Evolutionary conservation across 2,797 vertebrate species (phyloP).

Genomic region (Bufotes viridis): DNA sequence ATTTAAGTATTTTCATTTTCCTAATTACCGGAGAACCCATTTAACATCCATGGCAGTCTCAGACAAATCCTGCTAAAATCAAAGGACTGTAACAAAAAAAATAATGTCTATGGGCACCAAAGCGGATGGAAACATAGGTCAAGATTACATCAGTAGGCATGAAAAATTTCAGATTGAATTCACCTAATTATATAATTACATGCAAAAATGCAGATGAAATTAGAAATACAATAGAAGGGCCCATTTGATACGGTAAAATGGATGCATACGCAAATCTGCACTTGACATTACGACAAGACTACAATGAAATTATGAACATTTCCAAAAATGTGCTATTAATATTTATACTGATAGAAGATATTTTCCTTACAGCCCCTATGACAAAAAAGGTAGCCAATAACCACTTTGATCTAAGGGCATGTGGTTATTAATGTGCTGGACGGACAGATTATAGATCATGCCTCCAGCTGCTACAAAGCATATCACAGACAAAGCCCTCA

Average conservation of each 20-base stretch:
- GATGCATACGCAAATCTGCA: neutral
- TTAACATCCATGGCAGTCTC: neutral
- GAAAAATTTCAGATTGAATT: neutral
- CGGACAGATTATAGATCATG: slow-evolving; percentile 46
- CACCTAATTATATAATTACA: neutral
- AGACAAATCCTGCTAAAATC: neutral
- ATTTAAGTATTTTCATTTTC: too few species aligned
- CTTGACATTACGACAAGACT: neutral
- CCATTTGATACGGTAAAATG: neutral
- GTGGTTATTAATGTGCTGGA: slow-evolving; percentile 41
- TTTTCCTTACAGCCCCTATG: slow-evolving; percentile 40
- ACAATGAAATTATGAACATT: neutral
- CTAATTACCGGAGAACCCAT: too few species aligned
- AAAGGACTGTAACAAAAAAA: neutral
- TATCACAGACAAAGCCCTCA: slow-evolving; percentile 62
- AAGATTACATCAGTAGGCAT: neutral
- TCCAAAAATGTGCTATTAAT: neutral
- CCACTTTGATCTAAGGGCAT: slow-evolving; percentile 59
- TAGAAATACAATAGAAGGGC: neutral
- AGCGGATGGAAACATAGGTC: too few species aligned
- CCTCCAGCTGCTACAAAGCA: slow-evolving; percentile 62
- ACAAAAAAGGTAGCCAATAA: slow-evolving; percentile 20
- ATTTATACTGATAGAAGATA: slow-evolving; percentile 25
- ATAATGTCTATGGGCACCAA: neutral
- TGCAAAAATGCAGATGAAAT: neutral